phyloP scores from a whole-genome alignment of 2,797 vertebrate species.

The Agapornis canus region DNA sequence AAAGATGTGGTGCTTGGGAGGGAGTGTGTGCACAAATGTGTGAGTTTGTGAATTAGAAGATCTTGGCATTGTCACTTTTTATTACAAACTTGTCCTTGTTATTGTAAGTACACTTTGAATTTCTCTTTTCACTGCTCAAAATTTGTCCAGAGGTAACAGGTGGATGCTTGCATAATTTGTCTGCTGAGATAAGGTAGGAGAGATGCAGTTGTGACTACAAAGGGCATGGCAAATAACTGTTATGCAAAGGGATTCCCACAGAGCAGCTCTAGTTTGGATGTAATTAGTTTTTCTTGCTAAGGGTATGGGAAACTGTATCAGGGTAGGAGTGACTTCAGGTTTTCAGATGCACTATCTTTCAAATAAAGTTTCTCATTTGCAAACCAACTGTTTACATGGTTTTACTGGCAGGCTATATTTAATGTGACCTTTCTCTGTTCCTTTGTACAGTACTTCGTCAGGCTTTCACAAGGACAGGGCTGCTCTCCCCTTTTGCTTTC shows the following conservation, averaged over 20 bases:
- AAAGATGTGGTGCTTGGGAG: background rate
- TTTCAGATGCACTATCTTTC: background rate
- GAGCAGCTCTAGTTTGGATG: background rate
- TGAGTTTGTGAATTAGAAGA: background rate
- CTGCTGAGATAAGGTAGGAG: background rate
- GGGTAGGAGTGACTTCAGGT: background rate
- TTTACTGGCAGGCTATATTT: background rate
- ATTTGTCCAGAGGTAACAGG: background rate
- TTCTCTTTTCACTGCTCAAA: background rate
- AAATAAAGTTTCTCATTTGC: background rate
- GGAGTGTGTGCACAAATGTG: background rate
- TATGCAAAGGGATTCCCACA: background rate
- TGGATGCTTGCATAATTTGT: background rate
- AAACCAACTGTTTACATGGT: background rate
- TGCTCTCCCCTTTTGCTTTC: conserved; percentile 91
- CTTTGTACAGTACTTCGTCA: conserved; percentile 82
- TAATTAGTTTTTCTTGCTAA: background rate
- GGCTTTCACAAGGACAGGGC: conserved; percentile 88
- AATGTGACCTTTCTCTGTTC: background rate
- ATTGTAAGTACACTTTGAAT: background rate
- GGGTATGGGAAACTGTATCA: background rate
- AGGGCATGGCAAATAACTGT: background rate
- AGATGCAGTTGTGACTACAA: background rate
- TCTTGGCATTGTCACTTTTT: background rate
- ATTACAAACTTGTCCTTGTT: background rate